Evolutionary conservation across 2,888 invertebrate species (phyloP).

Genomic region (Oscheius sp.): DNA sequence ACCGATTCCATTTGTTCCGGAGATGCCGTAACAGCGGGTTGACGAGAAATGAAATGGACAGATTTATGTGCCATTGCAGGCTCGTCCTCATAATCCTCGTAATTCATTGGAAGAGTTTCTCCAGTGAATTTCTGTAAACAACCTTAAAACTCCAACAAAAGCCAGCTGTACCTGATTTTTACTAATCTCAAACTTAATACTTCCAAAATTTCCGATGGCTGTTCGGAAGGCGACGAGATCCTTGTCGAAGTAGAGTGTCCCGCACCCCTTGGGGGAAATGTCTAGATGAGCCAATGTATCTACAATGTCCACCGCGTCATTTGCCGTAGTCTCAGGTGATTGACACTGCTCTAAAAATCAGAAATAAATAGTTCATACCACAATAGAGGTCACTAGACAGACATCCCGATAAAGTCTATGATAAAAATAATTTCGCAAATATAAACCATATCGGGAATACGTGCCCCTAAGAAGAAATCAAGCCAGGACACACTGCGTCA

Average conservation of each 20-base stretch:
- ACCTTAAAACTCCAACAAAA: not conserved
- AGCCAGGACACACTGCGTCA: slow-evolving; percentile 1
- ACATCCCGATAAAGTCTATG: not conserved
- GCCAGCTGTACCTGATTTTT: not conserved
- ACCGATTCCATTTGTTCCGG: slow-evolving; percentile 14
- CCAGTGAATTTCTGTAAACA: slow-evolving; percentile 31
- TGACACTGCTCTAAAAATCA: slow-evolving; percentile 9
- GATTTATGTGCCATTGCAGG: slow-evolving; percentile 46
- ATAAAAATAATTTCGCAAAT: slow-evolving; percentile 2
- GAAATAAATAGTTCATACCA: not conserved
- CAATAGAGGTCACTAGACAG: not conserved
- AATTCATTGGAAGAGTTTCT: slow-evolving; percentile 50
- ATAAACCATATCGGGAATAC: slow-evolving; percentile 14
- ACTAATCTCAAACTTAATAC: not conserved
- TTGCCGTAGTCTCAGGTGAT: not conserved
- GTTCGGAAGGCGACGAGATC: slow-evolving; percentile 15
- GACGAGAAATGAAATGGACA: slow-evolving; percentile 27
- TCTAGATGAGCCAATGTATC: not conserved
- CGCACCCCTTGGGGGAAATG: not conserved
- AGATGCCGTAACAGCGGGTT: slow-evolving; percentile 9
- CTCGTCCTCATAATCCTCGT: slow-evolving; percentile 55
- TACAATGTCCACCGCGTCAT: not conserved
- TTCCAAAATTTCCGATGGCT: slow-evolving; percentile 12
- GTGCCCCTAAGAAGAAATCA: not conserved
- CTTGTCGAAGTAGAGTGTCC: slow-evolving; percentile 7